Base-by-base conservation (phyloP, 2,113 vertebrate species). In the Callospermophilus lateralis region DNA sequence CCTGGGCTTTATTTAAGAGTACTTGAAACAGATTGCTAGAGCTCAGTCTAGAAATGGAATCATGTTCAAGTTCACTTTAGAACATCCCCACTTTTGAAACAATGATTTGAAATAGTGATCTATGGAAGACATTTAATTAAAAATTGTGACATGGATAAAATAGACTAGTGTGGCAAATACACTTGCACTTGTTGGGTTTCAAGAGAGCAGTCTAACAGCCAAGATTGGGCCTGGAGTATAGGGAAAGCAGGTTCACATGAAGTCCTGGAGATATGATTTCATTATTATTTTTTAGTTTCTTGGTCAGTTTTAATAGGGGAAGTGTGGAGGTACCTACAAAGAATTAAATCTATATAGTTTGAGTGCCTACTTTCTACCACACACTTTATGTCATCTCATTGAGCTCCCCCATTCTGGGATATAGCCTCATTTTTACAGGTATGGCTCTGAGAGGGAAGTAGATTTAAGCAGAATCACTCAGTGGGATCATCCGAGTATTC, bases 11-110 rank as follows among this genome's bases (percentile, higher is more conserved):
- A 51, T 83, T 94, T 19, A 89, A 83, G 94, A 73, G 37, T 70
- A 22, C 86, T 84, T 92, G 95, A 95, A 90, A 42, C 9, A 73
- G 73, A 94, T 94, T 68, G 30, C 42, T 73, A 73, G 53, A 87
- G 91, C 58, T 96, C 63, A 84, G 39, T 77, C 37, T 97, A 76
- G 89, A 92, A 45, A 61, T 93, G 80, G 70, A 87, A 42, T 78
- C 16, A 65, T 81, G 58, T 92, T 96, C 48, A 92, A 37, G n/a
- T 86, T 86, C 58, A 74, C 42, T 61, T 92, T 74, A 84, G 63
- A 87, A 61, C 13, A 89, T 42, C 32, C 61, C 24, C 24, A 90
- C 13, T 20, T 90, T 91, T 94, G 93, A 92, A 78, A 37, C 81
- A 90, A 51, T 85, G 76, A 84, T 32, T 81, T 42, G 42, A 93